Evolutionary conservation across 2,113 vertebrate genomes (phyloP), one percentile per base, ranked within the genome.

Genomic region (Choloepus hoffmanni): DNA sequence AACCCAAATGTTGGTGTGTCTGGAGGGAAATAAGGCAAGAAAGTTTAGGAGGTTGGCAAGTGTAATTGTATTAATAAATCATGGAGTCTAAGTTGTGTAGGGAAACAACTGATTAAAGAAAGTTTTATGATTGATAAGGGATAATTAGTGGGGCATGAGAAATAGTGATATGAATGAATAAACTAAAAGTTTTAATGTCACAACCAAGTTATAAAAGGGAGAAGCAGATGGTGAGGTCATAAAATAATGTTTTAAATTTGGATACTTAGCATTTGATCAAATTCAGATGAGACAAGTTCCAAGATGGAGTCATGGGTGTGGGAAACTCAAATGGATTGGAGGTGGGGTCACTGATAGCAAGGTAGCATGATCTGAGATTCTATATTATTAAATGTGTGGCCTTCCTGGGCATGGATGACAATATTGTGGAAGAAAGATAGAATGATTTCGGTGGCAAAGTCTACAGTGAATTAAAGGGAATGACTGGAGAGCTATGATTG

Each of bases 221-320:
- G 7, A 0, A 1, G 0, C 36, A 5, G 50, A 19, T 10, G 10
- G 30, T 62, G 15, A n/a, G 2, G n/a, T 58, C 15, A 14, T 58
- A 67, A 16, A 9, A 40, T n/a, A n/a, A 33, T 65, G 2, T 45
- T 45, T 45, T 45, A 45, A 45, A 5, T 45, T 45, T 45, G 43
- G 43, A 45, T 7, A 45, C 7, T 45, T 40, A 43, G 7, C 4
- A 30, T 28, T 62, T 58, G 21, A 74, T 81, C 1, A 24, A 8
- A 30, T 85, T 89, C 6, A 89, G 48, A 53, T 72, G 28, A 40
- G 67, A n/a, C 0, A 60, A 15, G 43, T 33, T 58, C 50, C 12
- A 43, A 45, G 6, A 62, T 24, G 26, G 16, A 89, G 19, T 9
- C 13, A 11, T 5, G 3, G 40, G 12, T 24, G 6, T 30, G 1